Evolutionary conservation across 2,113 vertebrate species (phyloP), one percentile per base, ranked within the genome.

Genomic region (Hirundichthys speculiger): DNA sequence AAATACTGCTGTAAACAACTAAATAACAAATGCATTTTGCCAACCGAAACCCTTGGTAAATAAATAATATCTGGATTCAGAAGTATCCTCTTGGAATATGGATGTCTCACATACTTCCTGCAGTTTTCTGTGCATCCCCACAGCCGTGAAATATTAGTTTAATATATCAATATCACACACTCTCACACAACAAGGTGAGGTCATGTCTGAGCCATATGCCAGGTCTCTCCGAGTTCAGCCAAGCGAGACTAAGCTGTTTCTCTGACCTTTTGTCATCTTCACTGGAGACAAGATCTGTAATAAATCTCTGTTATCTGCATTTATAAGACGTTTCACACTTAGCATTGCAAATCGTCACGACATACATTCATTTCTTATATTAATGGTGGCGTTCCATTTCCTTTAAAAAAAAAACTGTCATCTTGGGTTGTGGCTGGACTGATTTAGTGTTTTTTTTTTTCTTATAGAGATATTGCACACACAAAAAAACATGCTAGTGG

Each of bases 111-210:
- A 42, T 56, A 50, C 52, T 19, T 24, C 22, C 53, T 65, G 30
- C 22, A 46, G 66, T 40, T 51, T 30, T 48, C n/a, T 27, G 25
- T 63, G 43, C 30, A 50, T 50, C 46, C 60, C 12, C 45, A 50
- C 61, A 21, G 50, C 56, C 27, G 18, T 19, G 58, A 58, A 73
- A 83, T 49, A 83, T 85, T 81, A 81, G 79, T 83, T 63, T 75
- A 34, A 34, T 34, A 34, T 85, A 75, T 73, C 58, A 69, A 66
- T 75, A 65, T 61, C 65, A 39, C 60, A 75, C 13, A 64, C 61
- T 74, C 19, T 59, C 30, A 48, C 46, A 51, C 58, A n/a, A n/a
- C n/a, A 57, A 41, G 42, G 56, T 53, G 60, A 66, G 64, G 52
- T 67, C 68, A 58, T 51, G 64, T 77, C 78, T 66, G 52, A 64